A percentile compares a stretch with the other conserved stretches of the same genome.
Conservation (phyloP, 2,888 invertebrate species). For the Tenthredo notha region DNA sequence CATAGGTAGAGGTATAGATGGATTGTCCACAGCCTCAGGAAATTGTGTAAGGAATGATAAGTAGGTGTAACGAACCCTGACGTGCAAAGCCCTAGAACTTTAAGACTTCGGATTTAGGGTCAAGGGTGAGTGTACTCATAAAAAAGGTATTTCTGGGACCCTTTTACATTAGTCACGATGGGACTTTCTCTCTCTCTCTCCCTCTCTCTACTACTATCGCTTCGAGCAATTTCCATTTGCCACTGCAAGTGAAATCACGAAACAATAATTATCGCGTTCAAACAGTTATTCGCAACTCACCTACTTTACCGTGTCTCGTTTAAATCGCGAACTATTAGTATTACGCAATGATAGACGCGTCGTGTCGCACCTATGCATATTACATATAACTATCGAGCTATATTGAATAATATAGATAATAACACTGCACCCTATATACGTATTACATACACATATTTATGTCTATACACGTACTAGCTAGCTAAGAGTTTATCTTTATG, state of each 20-base stretch:
- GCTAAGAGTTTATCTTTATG: not conserved
- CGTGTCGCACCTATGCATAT: not conserved
- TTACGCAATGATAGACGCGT: not conserved
- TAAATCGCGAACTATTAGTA: not conserved
- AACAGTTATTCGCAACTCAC: slow-evolving; percentile 18
- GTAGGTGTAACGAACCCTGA: slow-evolving; percentile 37
- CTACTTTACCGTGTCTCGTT: not conserved
- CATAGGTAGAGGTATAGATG: not conserved
- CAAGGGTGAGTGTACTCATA: slow-evolving; percentile 60
- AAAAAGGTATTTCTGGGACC: slow-evolving; percentile 60
- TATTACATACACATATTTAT: not conserved
- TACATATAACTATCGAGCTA: not conserved
- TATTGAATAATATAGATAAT: not conserved
- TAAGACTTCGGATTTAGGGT: slow-evolving; percentile 17
- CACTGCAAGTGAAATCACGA: slow-evolving; percentile 2
- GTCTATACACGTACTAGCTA: not conserved
- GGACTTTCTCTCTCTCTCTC: not conserved
- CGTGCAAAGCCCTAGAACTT: slow-evolving; percentile 39
- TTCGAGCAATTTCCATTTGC: not conserved
- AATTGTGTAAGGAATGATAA: slow-evolving; percentile 18
- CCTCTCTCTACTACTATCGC: not conserved
- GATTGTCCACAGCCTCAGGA: not conserved
- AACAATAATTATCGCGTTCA: slow-evolving; percentile 11
- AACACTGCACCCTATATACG: not conserved
- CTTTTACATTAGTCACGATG: slow-evolving; percentile 42